phyloP scores from a whole-genome alignment of 2,888 invertebrate genomes.

The Daptonema setosum region DNA sequence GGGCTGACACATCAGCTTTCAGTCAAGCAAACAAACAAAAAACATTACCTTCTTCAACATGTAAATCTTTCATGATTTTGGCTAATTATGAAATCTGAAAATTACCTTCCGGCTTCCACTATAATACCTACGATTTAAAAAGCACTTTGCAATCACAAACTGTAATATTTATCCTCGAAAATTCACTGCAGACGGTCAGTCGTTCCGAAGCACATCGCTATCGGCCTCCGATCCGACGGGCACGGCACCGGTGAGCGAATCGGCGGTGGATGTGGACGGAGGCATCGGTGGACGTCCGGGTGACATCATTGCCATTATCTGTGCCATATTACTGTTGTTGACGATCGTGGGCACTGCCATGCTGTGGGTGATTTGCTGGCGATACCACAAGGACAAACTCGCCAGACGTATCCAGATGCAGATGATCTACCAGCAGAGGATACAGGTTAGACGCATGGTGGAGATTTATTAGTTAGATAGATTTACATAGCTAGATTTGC shows the following conservation, averaged over 20 bases:
- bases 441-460: background rate
- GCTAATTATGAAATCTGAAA: no score
- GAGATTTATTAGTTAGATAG: background rate
- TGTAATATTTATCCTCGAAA: background rate
- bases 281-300: background rate
- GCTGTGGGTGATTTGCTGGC: conserved; percentile 18
- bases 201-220: background rate
- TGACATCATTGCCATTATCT: background rate
- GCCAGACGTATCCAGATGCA: conserved; percentile 22
- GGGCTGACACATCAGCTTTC: background rate
- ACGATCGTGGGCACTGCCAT: conserved; percentile 8
- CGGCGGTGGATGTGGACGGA: no score
- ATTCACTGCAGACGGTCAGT: background rate
- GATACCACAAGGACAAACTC: conserved; percentile 16
- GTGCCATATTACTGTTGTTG: conserved; percentile 6
- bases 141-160: no score
- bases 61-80: no score
- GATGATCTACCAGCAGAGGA: conserved; percentile 15
- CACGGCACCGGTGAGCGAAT: no score
- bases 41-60: no score
- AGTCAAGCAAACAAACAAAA: background rate
- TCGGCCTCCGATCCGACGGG: background rate
- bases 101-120: no score
- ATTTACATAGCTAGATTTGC: background rate
- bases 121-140: no score